Evolutionary conservation across 2,113 vertebrate species (phyloP).

Genomic region (Brevimyrus niger): DNA sequence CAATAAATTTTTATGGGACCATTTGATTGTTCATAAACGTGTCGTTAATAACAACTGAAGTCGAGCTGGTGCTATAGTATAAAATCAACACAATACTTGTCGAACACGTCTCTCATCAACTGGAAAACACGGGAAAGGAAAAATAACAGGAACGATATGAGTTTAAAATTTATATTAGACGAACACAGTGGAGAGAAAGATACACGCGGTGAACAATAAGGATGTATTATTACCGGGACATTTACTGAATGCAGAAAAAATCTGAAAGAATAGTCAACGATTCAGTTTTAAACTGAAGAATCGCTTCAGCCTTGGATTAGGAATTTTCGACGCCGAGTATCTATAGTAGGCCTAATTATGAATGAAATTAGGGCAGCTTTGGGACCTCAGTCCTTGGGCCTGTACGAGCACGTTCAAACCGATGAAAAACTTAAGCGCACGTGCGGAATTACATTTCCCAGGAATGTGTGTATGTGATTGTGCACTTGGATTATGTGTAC

Average conservation of each 20-base stretch:
- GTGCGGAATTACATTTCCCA: background rate
- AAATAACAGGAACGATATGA: background rate
- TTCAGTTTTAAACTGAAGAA: background rate
- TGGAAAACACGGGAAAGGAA: background rate
- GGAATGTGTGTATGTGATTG: background rate
- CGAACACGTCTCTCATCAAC: background rate
- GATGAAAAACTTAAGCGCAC: background rate
- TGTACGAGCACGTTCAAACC: background rate
- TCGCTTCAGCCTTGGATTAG: background rate
- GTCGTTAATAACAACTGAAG: constrained; percentile 87
- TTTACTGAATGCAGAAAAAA: background rate
- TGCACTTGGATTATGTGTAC: constrained; percentile 10
- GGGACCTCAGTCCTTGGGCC: background rate
- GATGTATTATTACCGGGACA: background rate
- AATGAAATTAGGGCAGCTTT: background rate
- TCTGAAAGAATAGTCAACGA: background rate
- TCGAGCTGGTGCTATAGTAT: constrained; percentile 29
- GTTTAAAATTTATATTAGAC: background rate
- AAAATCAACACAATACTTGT: constrained; percentile 18
- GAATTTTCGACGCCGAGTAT: background rate
- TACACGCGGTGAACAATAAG: background rate
- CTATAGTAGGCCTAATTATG: background rate
- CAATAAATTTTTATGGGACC: constrained; percentile 98
- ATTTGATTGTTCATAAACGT: constrained; percentile 99
- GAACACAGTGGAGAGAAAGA: background rate